Evolutionary conservation across 37 sponge, comb jelly and placozoan species (phyloP), one percentile per base, ranked within the genome.

Genomic region (Spongia lamella): DNA sequence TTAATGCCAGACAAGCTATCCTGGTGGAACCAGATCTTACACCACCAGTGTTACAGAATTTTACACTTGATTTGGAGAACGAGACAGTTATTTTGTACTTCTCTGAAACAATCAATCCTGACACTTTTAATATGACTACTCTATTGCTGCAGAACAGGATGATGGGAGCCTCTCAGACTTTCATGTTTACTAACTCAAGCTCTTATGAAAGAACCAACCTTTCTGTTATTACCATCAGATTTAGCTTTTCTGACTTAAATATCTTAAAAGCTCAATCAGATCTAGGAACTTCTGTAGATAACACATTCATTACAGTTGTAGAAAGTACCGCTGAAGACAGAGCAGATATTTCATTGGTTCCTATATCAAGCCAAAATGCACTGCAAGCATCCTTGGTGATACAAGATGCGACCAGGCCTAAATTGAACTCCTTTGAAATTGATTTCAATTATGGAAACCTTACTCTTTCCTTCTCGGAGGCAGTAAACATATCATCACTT

Each of bases 391-490:
- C 35, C 20, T 14, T 43, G 35, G 60, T 95, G 52, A 64, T 27
- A 16, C 33, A 21, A 53, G 96, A 95, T 38, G 70, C 30, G 25
- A 88, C 63, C 25, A 35, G 37, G 38, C 96, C 96, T 27, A 31
- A 22, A 26, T 89, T 95, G 26, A 61, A 67, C 7, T 53, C 71
- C 11, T 95, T 88, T 32, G 16, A 80, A 20, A 82, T 91, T 34
- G 88, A 91, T 52, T 83, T 95, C 70, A 88, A 66, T 17, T 38
- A 83, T 37, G 70, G 47, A 14, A 84, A 60, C 19, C 20, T 95
- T 33, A 84, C 85, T n/a, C 83, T 95, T 17, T 86, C 78, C 34
- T 95, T 95, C 84, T 81, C 86, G 21, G 92, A 95, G 54, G 91
- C 92, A 1, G 76, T 95, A 0, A 88, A 95, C 76, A 82, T 88